These are phyloP conservation scores for Philereme vetulata DNA, from an alignment of 2,888 invertebrate species.

Conservation along the genomic window DNA sequence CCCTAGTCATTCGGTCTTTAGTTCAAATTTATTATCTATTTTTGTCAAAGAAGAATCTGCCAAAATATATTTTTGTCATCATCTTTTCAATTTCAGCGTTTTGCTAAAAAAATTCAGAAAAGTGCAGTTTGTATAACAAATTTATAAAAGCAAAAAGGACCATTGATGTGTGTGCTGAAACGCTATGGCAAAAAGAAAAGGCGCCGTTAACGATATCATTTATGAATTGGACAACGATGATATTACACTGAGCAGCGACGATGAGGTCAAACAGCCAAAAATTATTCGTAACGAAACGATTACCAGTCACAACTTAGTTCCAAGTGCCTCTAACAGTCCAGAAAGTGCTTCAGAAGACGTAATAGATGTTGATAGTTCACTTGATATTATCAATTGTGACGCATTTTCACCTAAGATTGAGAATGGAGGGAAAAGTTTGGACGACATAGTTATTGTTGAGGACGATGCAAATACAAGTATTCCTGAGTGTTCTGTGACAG, in stretches of 20 bases:
- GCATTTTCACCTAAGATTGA: slow-evolving; percentile 37
- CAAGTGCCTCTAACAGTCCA: slow-evolving; percentile 41
- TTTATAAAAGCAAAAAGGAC: too few relatives aligned
- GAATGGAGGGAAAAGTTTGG: slow-evolving; percentile 75
- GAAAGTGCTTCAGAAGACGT: slow-evolving; percentile 44
- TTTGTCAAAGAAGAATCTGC: too few relatives aligned
- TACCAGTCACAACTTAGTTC: slow-evolving; percentile 34
- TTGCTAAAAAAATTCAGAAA: too few relatives aligned
- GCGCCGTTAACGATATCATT: slow-evolving; percentile 74
- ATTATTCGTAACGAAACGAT: slow-evolving; percentile 53
- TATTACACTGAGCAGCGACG: slow-evolving; percentile 72
- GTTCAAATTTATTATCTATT: too few relatives aligned
- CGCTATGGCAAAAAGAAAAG: slow-evolving; percentile 74
- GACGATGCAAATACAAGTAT: slow-evolving; percentile 38
- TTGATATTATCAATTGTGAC: slow-evolving; percentile 42
- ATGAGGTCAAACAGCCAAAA: slow-evolving; percentile 70
- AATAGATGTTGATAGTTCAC: slow-evolving; percentile 48
- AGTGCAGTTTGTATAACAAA: too few relatives aligned
- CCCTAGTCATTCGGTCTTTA: too few relatives aligned
- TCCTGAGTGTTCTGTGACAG: slow-evolving; percentile 33
- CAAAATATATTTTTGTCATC: too few relatives aligned
- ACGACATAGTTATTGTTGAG: slow-evolving; percentile 39
- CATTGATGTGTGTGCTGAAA: slow-evolving; percentile 13
- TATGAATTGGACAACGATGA: slow-evolving; percentile 81
- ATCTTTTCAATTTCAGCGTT: too few relatives aligned